Percentiles rank a stretch among this genome's conserved stretches.
phyloP scores from a whole-genome alignment of 92 coral and sea anemone genomes.

The Zoanthus sociatus region DNA sequence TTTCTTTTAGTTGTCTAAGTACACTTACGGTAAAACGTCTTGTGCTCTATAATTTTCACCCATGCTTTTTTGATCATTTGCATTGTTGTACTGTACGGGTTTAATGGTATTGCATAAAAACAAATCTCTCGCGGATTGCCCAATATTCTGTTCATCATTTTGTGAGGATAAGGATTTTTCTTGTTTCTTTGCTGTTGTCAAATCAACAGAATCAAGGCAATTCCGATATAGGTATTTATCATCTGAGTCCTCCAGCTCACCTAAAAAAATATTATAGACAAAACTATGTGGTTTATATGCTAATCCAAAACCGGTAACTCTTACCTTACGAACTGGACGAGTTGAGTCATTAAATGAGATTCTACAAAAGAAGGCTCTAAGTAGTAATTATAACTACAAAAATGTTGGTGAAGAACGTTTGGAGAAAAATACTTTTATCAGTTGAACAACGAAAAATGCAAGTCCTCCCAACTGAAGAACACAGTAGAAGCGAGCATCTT shows the following conservation, averaged over 20 bases:
- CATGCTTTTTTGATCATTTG: not conserved
- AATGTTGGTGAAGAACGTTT: no score
- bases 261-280: not conserved
- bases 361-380: not conserved
- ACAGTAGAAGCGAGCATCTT: no score
- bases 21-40: not conserved
- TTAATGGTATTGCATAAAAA: not conserved
- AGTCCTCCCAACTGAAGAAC: no score
- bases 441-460: no score
- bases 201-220: not conserved
- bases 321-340: not conserved
- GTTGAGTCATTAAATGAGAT: not conserved
- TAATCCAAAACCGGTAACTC: not conserved
- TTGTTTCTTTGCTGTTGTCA: not conserved
- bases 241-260: conserved; percentile 37
- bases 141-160: not conserved
- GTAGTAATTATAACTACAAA: no score
- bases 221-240: conserved; percentile 30
- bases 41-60: not conserved
- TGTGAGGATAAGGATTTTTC: not conserved
- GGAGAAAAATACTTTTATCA: no score
- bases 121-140: not conserved
- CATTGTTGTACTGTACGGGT: not conserved
- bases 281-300: not conserved
- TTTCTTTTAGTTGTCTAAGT: not conserved